These are phyloP conservation scores for Nymphalis c-album DNA, from an alignment of 2,888 invertebrate genomes.

Conservation along the genomic window DNA sequence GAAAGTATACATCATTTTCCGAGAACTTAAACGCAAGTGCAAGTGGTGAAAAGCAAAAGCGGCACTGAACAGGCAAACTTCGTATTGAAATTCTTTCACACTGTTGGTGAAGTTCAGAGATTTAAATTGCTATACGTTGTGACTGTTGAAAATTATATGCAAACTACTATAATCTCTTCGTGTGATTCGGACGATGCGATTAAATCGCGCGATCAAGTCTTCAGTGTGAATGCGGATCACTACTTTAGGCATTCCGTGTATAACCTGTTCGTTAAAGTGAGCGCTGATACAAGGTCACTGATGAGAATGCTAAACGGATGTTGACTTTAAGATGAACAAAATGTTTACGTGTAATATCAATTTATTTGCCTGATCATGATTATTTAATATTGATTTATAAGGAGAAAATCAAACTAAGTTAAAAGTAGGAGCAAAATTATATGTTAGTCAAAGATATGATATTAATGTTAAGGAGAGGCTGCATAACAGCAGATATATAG, in stretches of 20 bases:
- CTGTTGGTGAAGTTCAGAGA: neutral
- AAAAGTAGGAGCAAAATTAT: neutral
- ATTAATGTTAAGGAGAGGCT: no score
- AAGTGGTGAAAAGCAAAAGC: slow-evolving; percentile 58
- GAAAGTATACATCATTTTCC: slow-evolving; percentile 34
- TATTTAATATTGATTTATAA: neutral
- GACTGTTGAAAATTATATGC: no score
- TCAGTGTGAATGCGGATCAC: slow-evolving; percentile 23
- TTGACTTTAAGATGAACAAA: slow-evolving; percentile 30
- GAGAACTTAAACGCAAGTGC: slow-evolving; percentile 36
- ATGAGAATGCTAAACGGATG: slow-evolving; percentile 47
- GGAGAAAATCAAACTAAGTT: no score
- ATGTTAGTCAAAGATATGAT: neutral
- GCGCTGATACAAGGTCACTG: slow-evolving; percentile 67
- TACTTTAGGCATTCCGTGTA: slow-evolving; percentile 52
- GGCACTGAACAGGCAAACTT: slow-evolving; percentile 28
- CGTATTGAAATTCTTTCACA: slow-evolving; percentile 31
- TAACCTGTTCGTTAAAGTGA: slow-evolving; percentile 67
- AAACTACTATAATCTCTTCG: neutral
- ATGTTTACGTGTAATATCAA: slow-evolving; percentile 33
- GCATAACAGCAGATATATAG: no score
- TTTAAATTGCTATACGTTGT: neutral
- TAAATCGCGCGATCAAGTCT: slow-evolving; percentile 24
- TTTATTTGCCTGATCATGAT: slow-evolving; percentile 28
- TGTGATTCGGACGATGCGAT: neutral